Base-by-base conservation (phyloP, 2,797 vertebrate genomes). In the Triplophysa bombifrons region DNA sequence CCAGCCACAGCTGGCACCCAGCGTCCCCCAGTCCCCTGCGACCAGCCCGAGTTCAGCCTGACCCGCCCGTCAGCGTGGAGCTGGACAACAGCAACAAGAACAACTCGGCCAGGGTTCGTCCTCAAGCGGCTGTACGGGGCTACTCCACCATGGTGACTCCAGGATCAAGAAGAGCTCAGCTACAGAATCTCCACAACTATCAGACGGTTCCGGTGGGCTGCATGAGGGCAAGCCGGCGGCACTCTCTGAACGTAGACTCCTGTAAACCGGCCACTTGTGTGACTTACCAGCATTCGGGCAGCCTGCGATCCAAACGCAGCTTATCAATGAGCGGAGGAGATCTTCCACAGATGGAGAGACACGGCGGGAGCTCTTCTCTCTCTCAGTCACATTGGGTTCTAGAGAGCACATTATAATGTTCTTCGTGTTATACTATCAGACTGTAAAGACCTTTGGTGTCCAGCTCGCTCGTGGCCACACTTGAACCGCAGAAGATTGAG, bases 51-150 rank as follows among this genome's bases (percentile, higher is more conserved):
- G 93, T 93, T 87, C 89, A 91, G 91, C 19, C 67, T 90, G 1
- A 97, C 90, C 13, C 82, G 92, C 9, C 92, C 16, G 86, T 92
- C 75, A 90, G 92, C 25, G 73, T 92, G 0, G 95, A 98, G 89
- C 88, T 94, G 16, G 95, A 96, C 25, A 98, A 98, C 92, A 94
- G 90, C 85, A 99, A 98, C 92, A 95, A 95, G 84, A 99, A 98
- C 92, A 99, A 98, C 93, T 98, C 98, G 4, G 94, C 96, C 6
- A 93, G 95, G 46, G 90, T 88, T 84, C 94, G 84, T 87, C 84
- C 83, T 72, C 88, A 78, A 38, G 84, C 87, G 76, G 85, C 85
- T 20, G 83, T 92, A 0, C 92, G 89, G 0, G 88, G 89, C 41
- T 88, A 90, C 63, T 85, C 89, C 5, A 85, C 86, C 84, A 90